Evolutionary conservation across 2,888 invertebrate genomes (phyloP).

Genomic region (Anthrax anthrax): DNA sequence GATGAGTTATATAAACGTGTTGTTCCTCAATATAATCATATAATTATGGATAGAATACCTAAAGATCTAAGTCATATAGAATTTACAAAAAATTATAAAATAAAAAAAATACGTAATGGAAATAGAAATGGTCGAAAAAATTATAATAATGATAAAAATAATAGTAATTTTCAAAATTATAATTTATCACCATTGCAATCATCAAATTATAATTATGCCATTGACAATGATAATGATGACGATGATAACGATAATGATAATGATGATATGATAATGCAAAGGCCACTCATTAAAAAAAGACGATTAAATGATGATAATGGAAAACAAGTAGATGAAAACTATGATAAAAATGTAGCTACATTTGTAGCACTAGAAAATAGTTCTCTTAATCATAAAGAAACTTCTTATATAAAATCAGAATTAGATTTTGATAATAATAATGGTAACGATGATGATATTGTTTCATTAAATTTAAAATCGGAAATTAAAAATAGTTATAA

Average conservation of each 20-base stretch:
- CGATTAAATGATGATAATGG: no score
- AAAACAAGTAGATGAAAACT: no score
- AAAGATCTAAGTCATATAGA: conserved; percentile 25
- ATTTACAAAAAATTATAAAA: conserved; percentile 15
- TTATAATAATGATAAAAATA: not conserved
- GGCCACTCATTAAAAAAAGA: no score
- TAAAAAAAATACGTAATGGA: conserved; percentile 9
- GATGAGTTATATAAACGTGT: conserved; percentile 19
- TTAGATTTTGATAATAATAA: not conserved
- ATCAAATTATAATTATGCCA: conserved; percentile 3
- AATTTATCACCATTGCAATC: not conserved
- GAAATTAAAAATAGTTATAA: not conserved
- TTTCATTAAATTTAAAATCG: no score
- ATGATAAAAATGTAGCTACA: no score
- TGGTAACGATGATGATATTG: not conserved
- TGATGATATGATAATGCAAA: not conserved
- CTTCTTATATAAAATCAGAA: no score
- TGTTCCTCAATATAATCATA: conserved; percentile 29
- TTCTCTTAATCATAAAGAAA: no score
- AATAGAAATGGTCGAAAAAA: not conserved
- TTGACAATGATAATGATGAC: conserved; percentile 6
- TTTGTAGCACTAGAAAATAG: no score
- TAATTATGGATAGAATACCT: conserved; percentile 23
- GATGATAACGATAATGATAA: not conserved
- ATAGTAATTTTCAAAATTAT: conserved; percentile 1